phyloP scores from a whole-genome alignment of 2,113 vertebrate genomes.

The Hirundichthys speculiger region DNA sequence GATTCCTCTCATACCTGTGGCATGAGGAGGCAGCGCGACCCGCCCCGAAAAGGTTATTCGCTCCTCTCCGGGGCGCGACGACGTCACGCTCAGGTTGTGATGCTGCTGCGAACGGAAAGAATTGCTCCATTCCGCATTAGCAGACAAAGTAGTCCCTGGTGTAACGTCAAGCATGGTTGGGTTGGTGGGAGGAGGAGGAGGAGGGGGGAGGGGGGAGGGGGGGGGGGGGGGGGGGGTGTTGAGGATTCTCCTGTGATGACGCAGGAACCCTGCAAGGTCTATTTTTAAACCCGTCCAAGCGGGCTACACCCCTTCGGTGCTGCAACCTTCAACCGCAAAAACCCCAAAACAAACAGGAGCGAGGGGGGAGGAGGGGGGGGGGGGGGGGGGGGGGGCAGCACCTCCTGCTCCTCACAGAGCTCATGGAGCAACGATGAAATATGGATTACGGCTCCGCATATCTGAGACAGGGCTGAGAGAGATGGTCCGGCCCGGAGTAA shows the following conservation, averaged over 20 bases:
- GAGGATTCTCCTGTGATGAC: slow-evolving; percentile 75
- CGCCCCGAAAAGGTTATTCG: slow-evolving; percentile 40
- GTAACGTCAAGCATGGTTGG: too few species aligned
- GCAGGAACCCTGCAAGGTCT: slow-evolving; percentile 65
- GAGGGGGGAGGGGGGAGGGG: too few species aligned
- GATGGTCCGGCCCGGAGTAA: slow-evolving; percentile 60
- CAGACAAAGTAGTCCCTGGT: too few species aligned
- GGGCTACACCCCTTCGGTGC: slow-evolving; percentile 61
- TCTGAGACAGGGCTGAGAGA: slow-evolving; percentile 47
- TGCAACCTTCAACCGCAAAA: slow-evolving; percentile 63
- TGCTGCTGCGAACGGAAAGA: slow-evolving; percentile 39
- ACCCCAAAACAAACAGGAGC: slow-evolving; percentile 63
- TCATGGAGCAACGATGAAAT: slow-evolving; percentile 51
- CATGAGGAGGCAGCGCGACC: slow-evolving; percentile 30
- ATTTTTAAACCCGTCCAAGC: slow-evolving; percentile 75
- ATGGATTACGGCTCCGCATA: slow-evolving; percentile 55
- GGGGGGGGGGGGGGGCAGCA: background rate
- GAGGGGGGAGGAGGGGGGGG: background rate
- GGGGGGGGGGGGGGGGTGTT: too few species aligned
- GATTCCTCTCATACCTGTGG: slow-evolving; percentile 55
- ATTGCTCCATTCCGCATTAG: slow-evolving; percentile 49
- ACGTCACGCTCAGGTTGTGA: slow-evolving; percentile 50
- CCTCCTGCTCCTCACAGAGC: slow-evolving; percentile 9
- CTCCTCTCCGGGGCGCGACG: slow-evolving; percentile 15
- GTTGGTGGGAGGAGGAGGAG: too few species aligned